Conservation (phyloP, 1,140 invertebrate species). For the Palaemon carinicauda region DNA sequence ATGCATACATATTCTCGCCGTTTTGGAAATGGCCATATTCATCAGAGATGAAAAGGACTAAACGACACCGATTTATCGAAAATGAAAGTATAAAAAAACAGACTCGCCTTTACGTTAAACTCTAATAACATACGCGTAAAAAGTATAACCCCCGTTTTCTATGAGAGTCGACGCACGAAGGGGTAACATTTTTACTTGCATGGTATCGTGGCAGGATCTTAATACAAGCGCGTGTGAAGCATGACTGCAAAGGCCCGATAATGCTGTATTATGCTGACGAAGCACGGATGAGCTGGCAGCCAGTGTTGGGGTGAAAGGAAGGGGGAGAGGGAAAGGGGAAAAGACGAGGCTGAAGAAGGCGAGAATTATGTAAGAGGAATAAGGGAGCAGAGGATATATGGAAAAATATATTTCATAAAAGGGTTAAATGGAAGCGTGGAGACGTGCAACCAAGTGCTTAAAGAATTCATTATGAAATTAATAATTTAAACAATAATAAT, state of each 20-base stretch:
- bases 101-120: background rate
- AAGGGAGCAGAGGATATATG: background rate
- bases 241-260: conserved; percentile 9
- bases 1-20: no score
- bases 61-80: no score
- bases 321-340: background rate
- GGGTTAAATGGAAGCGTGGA: background rate
- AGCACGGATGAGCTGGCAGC: background rate
- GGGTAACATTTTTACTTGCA: background rate
- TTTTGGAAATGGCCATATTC: no score
- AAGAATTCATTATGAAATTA: background rate
- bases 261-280: background rate
- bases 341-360: background rate
- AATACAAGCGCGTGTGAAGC: background rate
- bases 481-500: no score
- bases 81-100: no score
- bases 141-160: no score
- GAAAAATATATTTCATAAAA: background rate
- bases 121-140: no score
- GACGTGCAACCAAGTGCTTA: background rate
- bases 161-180: background rate
- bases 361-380: background rate
- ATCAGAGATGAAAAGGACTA: no score
- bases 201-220: background rate
- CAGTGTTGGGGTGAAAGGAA: background rate